Base-by-base conservation (phyloP, 2,113 vertebrate genomes). In the Phoenicopterus ruber region DNA sequence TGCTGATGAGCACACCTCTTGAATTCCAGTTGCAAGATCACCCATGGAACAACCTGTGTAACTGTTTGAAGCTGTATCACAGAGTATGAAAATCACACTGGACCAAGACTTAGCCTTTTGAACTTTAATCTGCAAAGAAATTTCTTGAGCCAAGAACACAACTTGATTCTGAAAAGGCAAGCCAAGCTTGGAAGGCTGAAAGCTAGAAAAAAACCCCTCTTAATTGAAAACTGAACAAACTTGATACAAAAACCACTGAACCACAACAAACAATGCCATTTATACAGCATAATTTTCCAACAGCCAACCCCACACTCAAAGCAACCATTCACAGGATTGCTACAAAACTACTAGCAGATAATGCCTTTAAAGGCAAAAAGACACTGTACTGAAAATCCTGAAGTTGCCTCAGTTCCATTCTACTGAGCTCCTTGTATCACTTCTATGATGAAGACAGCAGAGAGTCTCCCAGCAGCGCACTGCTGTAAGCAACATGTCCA, bases 221-320 rank as follows among this genome's bases (percentile, higher is more conserved):
- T 88, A 58, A 69, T 1, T 72, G 73, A 90, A 95, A 95, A 93
- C 74, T 74, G 74, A 77, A 90, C 42, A 86, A 90, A 94, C 49
- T 71, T 54, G 58, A 83, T 92, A 62, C 73, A 74, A 83, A 94
- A 96, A 82, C 63, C 82, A 91, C 71, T 17, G 46, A 96, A 91
- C 79, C 88, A 83, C 82, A 95, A 90, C 72, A 94, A 94, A 86
- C 47, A 86, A 42, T 36, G 32, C 29, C 20, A 79, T 62, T 92
- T 77, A 88, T 63, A 87, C 8, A 87, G 74, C 13, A 11, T 28
- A 10, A 77, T 77, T 85, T 87, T 82, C 62, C 54, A 94, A 63
- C 42, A 67, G 55, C 7, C 63, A 83, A 25, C 13, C 40, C 26
- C 32, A 47, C 24, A 21, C 52, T 78, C 50, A 59, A 49, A 91